Evolutionary conservation across 64 coral and sea anemone species (phyloP), one percentile per base, ranked within the genome.

Genomic region (Pocillopora verrucosa): DNA sequence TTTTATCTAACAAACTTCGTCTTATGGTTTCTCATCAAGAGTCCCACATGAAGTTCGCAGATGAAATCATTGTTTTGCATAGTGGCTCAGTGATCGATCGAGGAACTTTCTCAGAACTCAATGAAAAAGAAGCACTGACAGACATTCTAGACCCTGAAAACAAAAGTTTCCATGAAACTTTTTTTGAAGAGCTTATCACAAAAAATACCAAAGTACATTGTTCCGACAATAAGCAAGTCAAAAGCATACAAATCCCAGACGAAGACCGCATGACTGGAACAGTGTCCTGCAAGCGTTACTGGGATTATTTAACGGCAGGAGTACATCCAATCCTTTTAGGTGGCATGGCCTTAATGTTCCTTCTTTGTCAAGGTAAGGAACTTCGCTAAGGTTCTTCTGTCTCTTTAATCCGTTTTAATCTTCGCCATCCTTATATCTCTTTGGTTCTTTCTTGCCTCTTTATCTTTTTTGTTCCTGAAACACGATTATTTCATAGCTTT

Each of bases 1-100:
- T 89, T 12, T 61, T 93, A 22, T 34, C 61, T 11, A 63, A 76
- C 34, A 89, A 89, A 86, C 16, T 89, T 58, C 75, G 68, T 59
- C 60, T 93, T 56, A 75, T 93, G 81, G 87, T 89, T 58, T 84
- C 92, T 57, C 92, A 89, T 19, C 79, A 93, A 25, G 35, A 77
- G 9, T 41, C 64, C 36, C 57, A 89, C 56, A 63, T 93, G 36
- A 59, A 61, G 16, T 22, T 45, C 19, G 92, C 92, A 75, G 87
- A 93, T 83, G 58, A 85, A 81, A 74, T 93, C 7, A 13, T 93
- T 9, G 30, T 89, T 20, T 58, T 93, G 78, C 58, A 77, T 11
- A 61, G 89, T 60, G 87, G 79, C 34, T 75, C 60, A 59, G 17
- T 89, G 12, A n/a, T 59, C 35, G 81, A 73, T 70, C 34, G 68